phyloP scores from a whole-genome alignment of 1,140 invertebrate genomes.

The Periplaneta americana region DNA sequence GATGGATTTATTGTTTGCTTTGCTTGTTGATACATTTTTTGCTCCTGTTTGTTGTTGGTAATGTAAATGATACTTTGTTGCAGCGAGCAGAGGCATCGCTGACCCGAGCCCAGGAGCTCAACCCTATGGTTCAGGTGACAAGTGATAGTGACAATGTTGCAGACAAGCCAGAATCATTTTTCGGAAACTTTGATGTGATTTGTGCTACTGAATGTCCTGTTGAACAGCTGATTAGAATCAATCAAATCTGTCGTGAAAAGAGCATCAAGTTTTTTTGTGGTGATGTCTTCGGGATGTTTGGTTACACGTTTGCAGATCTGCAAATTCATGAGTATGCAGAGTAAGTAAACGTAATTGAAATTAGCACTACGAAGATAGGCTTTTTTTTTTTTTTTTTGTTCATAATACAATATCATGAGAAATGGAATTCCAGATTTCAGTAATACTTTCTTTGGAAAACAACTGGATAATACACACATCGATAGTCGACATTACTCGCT shows the following conservation, averaged over 20 bases:
- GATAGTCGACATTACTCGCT: too few species aligned
- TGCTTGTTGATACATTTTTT: neutral
- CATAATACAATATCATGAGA: too few species aligned
- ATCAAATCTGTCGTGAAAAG: slow-evolving; percentile 70
- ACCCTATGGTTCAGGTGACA: slow-evolving; percentile 86
- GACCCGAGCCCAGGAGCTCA: slow-evolving; percentile 70
- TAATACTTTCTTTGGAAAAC: too few species aligned
- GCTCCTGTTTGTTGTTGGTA: too few species aligned
- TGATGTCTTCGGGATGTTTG: slow-evolving; percentile 91
- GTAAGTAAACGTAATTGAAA: slow-evolving; percentile 56
- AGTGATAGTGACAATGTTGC: slow-evolving; percentile 58
- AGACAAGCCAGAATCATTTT: slow-evolving; percentile 65
- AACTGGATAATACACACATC: too few species aligned
- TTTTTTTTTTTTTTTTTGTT: too few species aligned
- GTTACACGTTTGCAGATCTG: slow-evolving; percentile 87
- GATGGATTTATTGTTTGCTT: too few species aligned
- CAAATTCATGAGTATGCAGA: slow-evolving; percentile 80
- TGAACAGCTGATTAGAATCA: slow-evolving; percentile 65
- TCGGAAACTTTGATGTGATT: slow-evolving; percentile 77
- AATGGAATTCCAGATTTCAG: too few species aligned
- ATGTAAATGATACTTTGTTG: slow-evolving; percentile 27
- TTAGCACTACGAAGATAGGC: too few species aligned
- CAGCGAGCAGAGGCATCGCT: slow-evolving; percentile 81
- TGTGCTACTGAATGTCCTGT: slow-evolving; percentile 70
- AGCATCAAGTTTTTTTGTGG: slow-evolving; percentile 84